Conservation (phyloP, 2,797 vertebrate genomes). For the Trachops cirrhosus region DNA sequence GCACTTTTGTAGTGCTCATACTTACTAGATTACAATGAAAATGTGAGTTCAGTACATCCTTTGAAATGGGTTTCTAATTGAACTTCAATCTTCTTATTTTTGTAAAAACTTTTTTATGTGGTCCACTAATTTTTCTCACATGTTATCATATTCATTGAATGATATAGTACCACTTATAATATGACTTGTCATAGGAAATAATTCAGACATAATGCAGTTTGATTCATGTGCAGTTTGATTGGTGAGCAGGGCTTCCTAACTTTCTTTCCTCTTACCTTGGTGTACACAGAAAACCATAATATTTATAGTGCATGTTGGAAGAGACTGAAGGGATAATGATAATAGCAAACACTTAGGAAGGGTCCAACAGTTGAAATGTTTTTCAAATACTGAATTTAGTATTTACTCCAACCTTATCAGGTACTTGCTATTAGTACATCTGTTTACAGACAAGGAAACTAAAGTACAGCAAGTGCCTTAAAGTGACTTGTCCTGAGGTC, state of each 20-base stretch:
- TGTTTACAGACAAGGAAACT: neutral
- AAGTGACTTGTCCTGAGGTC: neutral
- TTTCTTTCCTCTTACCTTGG: neutral
- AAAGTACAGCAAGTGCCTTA: neutral
- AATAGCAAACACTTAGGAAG: neutral
- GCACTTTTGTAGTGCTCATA: neutral
- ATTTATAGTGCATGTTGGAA: neutral
- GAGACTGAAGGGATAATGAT: neutral
- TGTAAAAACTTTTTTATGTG: neutral
- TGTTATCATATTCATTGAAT: neutral
- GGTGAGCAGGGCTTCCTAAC: neutral
- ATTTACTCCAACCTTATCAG: neutral
- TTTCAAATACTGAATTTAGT: neutral
- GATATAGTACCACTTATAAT: neutral
- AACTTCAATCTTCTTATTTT: neutral
- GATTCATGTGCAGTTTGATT: neutral
- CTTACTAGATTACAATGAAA: slow-evolving; percentile 23
- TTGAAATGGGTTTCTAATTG: slow-evolving; percentile 18
- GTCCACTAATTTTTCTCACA: neutral
- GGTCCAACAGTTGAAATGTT: neutral
- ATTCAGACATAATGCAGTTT: neutral
- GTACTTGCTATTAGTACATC: neutral
- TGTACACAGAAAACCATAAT: neutral
- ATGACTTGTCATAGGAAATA: neutral
- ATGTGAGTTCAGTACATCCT: slow-evolving; percentile 3